Conservation (phyloP, 2,113 vertebrate genomes). For the Phrynosoma platyrhinos region DNA sequence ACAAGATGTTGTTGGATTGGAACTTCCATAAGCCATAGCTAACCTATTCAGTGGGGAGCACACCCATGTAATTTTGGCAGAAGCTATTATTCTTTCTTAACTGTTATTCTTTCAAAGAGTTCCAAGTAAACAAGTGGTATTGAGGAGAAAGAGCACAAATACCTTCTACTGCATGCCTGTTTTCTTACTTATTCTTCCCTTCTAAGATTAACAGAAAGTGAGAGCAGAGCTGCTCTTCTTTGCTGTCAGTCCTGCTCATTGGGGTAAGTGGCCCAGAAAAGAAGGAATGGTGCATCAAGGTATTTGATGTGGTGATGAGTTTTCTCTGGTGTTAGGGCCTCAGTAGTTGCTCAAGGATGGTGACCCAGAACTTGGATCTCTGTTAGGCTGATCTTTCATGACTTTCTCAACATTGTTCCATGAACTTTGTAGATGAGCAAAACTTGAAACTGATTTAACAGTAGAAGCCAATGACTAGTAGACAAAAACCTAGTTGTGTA, state of each 20-base stretch:
- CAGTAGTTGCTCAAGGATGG: background rate
- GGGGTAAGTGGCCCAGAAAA: background rate
- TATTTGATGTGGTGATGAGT: background rate
- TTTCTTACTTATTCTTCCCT: background rate
- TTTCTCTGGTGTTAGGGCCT: background rate
- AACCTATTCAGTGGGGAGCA: too few species aligned
- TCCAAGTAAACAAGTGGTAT: background rate
- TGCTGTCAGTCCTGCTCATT: background rate
- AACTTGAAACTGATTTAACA: background rate
- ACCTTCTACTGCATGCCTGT: background rate
- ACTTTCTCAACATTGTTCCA: background rate
- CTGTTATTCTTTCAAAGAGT: background rate
- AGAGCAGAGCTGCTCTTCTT: background rate
- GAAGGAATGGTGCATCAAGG: too few species aligned
- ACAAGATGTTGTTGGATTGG: too few species aligned
- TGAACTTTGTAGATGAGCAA: background rate
- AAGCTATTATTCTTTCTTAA: too few species aligned
- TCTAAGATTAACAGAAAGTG: background rate
- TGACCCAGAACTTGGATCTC: background rate
- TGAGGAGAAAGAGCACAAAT: background rate
- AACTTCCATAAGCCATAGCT: too few species aligned
- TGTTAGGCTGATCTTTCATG: background rate
- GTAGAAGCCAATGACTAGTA: background rate
- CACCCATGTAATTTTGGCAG: too few species aligned
- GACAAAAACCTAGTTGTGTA: background rate